Conservation (phyloP, 2,888 invertebrate genomes). For the Epirrhoe tristata region DNA sequence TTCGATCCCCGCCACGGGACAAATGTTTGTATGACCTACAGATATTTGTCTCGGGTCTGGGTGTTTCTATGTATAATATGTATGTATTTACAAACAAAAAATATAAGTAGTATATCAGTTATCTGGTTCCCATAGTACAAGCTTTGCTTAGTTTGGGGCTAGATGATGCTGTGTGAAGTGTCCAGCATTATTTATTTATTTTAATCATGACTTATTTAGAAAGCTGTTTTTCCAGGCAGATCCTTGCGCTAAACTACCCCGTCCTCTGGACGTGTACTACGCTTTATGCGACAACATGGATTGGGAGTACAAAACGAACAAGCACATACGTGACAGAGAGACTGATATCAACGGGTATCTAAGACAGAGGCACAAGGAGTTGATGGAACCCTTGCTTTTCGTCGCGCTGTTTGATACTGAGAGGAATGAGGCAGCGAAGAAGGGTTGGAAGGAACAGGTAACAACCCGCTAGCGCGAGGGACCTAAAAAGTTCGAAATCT, state of each 20-base stretch:
- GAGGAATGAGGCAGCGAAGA: conserved; percentile 80
- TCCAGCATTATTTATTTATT: too few relatives aligned
- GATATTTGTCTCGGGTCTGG: too few relatives aligned
- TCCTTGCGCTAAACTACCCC: conserved; percentile 83
- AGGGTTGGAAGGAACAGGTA: conserved; percentile 81
- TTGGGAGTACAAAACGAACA: conserved; percentile 85
- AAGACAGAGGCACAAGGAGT: conserved; percentile 68
- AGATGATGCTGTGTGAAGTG: too few relatives aligned
- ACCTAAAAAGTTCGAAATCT: too few relatives aligned
- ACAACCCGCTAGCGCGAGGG: conserved; percentile 15
- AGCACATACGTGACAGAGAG: conserved; percentile 79
- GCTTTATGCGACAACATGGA: conserved; percentile 87
- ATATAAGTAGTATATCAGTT: too few relatives aligned
- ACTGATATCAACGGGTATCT: conserved; percentile 76
- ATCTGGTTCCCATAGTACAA: too few relatives aligned
- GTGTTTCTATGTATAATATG: too few relatives aligned
- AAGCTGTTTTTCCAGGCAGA: conserved; percentile 82
- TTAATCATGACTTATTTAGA: too few relatives aligned
- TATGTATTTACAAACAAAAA: too few relatives aligned
- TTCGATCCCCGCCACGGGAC: too few relatives aligned
- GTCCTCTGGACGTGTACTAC: conserved; percentile 87
- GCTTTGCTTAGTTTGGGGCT: too few relatives aligned
- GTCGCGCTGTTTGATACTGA: conserved; percentile 84
- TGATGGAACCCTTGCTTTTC: conserved; percentile 72
- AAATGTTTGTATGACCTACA: too few relatives aligned